Evolutionary conservation across 2,888 invertebrate species (phyloP), one percentile per base, ranked within the genome.

Genomic region (Morpho achilles): DNA sequence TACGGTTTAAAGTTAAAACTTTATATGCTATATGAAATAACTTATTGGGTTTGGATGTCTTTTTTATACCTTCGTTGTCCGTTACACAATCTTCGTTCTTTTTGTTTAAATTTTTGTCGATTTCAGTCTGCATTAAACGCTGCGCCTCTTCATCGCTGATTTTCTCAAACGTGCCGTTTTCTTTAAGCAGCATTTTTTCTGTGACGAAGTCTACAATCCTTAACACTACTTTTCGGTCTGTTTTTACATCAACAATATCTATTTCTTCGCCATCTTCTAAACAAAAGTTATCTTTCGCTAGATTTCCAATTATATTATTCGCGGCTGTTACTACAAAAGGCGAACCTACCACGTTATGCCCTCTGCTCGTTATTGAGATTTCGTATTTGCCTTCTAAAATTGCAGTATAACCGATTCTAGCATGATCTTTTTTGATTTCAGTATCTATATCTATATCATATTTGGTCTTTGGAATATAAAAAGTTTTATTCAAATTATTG

Each of bases 301-400:
- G 68, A 42, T 77, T 69, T 45, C 71, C 71, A 6, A 88, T 62
- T 44, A 88, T 84, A 61, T 87, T 82, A 56, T 80, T 73, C 3
- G 84, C 79, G 22, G 92, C 88, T 57, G 83, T 90, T 4, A 93
- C 82, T 55, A 75, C 75, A 69, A 90, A 94, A 1, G 94, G 94
- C 23, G 93, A 93, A n/a, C 93, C 93, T 42, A 89, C 87, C 46
- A 93, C 82, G 68, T 87, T 84, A 70, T 90, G 89, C 1, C 92
- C 92, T 72, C 91, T 86, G 56, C 90, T 91, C 10, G 91, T 91
- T 48, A 93, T 84, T 41, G 87, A 91, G 44, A 93, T 82, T 76
- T 92, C 91, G 69, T 93, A 92, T 70, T 88, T 87, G 3, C 93
- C 93, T 69, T 87, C 85, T 62, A 84, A 75, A 49, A 77, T 83